These are phyloP conservation scores for Erpetoichthys calabaricus DNA, from an alignment of 2,797 vertebrate species.

Conservation along the genomic window DNA sequence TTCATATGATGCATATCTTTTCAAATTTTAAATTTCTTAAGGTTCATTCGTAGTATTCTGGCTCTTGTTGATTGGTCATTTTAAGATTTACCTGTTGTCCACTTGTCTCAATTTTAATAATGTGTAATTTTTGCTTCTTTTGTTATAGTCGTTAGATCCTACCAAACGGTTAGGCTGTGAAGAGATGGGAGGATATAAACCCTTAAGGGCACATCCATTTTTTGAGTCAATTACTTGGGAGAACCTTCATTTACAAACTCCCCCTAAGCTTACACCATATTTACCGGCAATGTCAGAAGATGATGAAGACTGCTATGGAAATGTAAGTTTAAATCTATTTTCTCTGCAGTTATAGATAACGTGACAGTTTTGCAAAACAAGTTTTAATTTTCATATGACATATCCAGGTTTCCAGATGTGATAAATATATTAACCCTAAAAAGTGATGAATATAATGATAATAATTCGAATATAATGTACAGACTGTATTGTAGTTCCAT, in stretches of 20 bases:
- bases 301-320: slow-evolving; percentile 97
- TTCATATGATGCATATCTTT: too few relatives aligned
- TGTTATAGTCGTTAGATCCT: slow-evolving; percentile 73
- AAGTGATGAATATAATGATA: too few relatives aligned
- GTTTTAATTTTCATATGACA: neutral
- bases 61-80: neutral
- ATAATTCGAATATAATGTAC: too few relatives aligned
- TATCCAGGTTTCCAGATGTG: neutral
- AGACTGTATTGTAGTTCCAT: too few relatives aligned
- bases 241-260: slow-evolving; percentile 77
- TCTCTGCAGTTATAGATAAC: neutral
- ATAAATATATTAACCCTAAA: too few relatives aligned
- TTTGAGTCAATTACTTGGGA: slow-evolving; percentile 85
- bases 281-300: slow-evolving; percentile 97
- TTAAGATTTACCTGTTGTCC: neutral
- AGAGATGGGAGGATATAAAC: slow-evolving; percentile 82
- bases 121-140: neutral
- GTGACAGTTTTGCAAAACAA: neutral
- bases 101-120: neutral
- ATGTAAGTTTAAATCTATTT: slow-evolving; percentile 47
- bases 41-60: too few relatives aligned
- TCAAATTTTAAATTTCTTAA: too few relatives aligned
- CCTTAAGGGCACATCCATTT: slow-evolving; percentile 81
- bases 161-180: slow-evolving; percentile 89
- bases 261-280: slow-evolving; percentile 91